Evolutionary conservation across 2,113 vertebrate genomes (phyloP).

Genomic region (Tringa solitaria): DNA sequence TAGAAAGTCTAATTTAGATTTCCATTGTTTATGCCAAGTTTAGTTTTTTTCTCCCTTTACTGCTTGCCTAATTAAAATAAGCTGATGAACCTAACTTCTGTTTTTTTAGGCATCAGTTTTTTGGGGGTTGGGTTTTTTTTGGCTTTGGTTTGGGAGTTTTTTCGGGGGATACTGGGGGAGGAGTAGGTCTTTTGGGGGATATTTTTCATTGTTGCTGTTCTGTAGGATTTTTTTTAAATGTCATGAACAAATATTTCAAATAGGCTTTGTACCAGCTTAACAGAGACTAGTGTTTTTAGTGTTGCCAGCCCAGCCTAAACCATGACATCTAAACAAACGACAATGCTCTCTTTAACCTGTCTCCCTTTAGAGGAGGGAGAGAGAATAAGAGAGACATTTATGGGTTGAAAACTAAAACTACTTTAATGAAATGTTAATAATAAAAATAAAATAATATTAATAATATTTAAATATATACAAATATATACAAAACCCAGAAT

Average conservation of each 20-base stretch:
- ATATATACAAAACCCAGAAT: background rate
- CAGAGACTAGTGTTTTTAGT: background rate
- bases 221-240: background rate
- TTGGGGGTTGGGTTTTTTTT: rapidly evolving
- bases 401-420: background rate
- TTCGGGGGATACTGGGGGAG: rapidly evolving
- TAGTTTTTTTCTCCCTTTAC: background rate
- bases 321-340: background rate
- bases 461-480: background rate
- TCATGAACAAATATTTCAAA: background rate
- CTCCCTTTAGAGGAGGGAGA: background rate
- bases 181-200: rapidly evolving
- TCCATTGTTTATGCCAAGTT: slow-evolving; percentile 38
- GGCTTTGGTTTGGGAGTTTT: background rate
- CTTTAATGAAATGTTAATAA: background rate
- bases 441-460: background rate
- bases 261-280: background rate
- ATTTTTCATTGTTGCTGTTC: background rate
- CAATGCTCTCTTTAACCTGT: background rate
- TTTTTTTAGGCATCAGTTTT: background rate
- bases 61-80: background rate
- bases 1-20: slow-evolving; percentile 60
- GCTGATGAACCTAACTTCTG: background rate
- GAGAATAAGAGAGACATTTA: background rate
- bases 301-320: too few species aligned